A percentile compares a stretch with the other conserved stretches of the same genome.
These are phyloP conservation scores for Crossoptilon crossoptilon DNA, from an alignment of 2,797 vertebrate genomes.

Conservation along the genomic window DNA sequence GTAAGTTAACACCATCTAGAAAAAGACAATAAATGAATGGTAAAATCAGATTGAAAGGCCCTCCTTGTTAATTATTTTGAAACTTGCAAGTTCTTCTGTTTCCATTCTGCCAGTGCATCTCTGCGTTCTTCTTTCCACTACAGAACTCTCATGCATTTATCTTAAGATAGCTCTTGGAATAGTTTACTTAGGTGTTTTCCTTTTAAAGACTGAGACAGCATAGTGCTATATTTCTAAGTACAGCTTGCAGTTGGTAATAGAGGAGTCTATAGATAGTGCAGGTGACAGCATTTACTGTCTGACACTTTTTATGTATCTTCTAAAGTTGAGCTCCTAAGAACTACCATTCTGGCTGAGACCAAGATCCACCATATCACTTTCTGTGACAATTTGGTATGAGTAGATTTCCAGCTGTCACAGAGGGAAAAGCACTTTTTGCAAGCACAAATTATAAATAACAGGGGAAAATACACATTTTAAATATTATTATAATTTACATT, in stretches of 20 bases:
- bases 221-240: neutral
- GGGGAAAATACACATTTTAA: neutral
- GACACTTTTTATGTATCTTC: neutral
- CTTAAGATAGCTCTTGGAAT: neutral
- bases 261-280: neutral
- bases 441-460: neutral
- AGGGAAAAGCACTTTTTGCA: neutral
- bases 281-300: neutral
- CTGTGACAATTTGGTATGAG: neutral
- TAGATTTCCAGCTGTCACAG: neutral
- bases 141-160: fast-evolving
- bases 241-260: neutral
- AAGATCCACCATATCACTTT: neutral
- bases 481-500: neutral
- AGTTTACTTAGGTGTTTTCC: neutral
- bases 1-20: fast-evolving
- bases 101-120: neutral
- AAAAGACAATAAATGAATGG: neutral
- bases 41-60: neutral
- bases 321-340: neutral
- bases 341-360: fast-evolving
- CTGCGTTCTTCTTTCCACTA: neutral
- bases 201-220: neutral
- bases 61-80: neutral
- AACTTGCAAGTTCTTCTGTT: neutral